phyloP scores from a whole-genome alignment of 2,888 invertebrate species.

The Orthosia incerta region DNA sequence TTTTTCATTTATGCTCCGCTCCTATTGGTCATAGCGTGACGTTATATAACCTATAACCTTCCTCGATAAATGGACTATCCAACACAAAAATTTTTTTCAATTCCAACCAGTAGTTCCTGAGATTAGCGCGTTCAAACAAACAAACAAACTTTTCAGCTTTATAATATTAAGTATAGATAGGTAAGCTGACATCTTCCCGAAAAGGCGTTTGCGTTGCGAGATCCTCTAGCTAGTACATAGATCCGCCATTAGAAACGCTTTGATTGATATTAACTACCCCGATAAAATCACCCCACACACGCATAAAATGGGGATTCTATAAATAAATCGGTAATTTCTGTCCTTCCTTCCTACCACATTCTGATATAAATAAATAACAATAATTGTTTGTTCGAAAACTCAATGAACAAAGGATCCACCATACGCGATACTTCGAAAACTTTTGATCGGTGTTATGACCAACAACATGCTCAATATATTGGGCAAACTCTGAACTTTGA shows the following conservation, averaged over 20 bases:
- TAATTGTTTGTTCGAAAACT: slow-evolving; percentile 22
- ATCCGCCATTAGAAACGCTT: neutral
- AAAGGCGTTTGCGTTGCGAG: neutral
- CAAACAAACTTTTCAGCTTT: too few relatives aligned
- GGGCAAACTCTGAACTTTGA: neutral
- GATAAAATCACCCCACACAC: slow-evolving; percentile 22
- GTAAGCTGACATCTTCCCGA: too few relatives aligned
- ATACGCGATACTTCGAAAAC: slow-evolving; percentile 17
- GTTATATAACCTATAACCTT: too few relatives aligned
- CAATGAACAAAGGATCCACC: neutral
- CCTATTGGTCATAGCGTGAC: too few relatives aligned
- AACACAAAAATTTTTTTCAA: too few relatives aligned
- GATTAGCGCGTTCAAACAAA: too few relatives aligned
- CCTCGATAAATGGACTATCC: too few relatives aligned
- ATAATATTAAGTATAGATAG: too few relatives aligned
- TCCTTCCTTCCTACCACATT: slow-evolving; percentile 17
- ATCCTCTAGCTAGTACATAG: neutral
- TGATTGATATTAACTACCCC: slow-evolving; percentile 25
- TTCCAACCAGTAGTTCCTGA: too few relatives aligned
- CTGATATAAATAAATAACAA: slow-evolving; percentile 23
- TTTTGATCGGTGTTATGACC: slow-evolving; percentile 20
- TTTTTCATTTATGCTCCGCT: too few relatives aligned
- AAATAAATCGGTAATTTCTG: slow-evolving; percentile 31
- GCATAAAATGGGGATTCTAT: slow-evolving; percentile 36
- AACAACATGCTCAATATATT: slow-evolving; percentile 2